Conservation (phyloP, 2,888 invertebrate genomes). For the Mimachlamys varia region DNA sequence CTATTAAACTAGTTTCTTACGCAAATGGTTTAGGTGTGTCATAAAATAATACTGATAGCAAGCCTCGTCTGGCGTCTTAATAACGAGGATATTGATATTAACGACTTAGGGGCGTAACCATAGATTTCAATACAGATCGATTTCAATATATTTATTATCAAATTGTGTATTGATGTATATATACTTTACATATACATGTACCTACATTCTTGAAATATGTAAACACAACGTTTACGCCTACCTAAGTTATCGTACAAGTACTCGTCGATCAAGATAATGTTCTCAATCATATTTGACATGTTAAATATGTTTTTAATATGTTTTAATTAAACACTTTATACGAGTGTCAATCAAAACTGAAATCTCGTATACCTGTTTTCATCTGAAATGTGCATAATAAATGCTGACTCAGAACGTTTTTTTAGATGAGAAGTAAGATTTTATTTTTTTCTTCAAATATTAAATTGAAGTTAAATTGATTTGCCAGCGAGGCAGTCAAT, state of each 20-base stretch:
- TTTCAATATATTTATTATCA: background rate
- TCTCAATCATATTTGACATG: slow-evolving; percentile 20
- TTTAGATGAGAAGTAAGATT: too few relatives aligned
- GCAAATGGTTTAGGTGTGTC: background rate
- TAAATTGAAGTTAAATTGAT: too few relatives aligned
- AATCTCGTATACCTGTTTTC: background rate
- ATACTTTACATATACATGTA: background rate
- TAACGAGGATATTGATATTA: too few relatives aligned
- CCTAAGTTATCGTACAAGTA: background rate
- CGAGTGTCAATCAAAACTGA: background rate
- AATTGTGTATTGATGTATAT: background rate
- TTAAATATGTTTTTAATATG: background rate
- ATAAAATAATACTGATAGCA: background rate
- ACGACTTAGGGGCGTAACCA: background rate
- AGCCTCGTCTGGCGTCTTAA: background rate
- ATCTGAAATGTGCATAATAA: background rate
- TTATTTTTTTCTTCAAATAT: too few relatives aligned
- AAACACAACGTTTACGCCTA: background rate
- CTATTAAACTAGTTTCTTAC: background rate
- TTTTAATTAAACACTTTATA: background rate
- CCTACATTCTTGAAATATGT: background rate
- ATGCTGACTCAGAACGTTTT: background rate
- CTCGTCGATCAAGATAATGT: background rate
- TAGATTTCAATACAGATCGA: background rate
- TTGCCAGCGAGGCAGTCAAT: too few relatives aligned